Conservation (phyloP, 2,797 vertebrate genomes). For the Odontamblyopus lacepedii region DNA sequence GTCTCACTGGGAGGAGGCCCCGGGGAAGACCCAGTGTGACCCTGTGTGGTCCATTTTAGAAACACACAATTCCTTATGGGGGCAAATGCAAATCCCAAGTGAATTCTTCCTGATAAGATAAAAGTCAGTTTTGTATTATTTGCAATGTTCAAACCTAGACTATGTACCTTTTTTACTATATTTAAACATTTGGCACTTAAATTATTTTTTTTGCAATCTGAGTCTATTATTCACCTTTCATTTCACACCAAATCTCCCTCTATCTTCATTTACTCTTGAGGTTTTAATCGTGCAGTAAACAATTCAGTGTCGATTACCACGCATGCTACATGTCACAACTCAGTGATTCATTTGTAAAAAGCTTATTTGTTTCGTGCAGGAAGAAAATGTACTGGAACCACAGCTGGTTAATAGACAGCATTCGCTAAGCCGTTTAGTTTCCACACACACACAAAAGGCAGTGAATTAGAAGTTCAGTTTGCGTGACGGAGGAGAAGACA, state of each 20-base stretch:
- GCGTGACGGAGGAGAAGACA: slow-evolving; percentile 6
- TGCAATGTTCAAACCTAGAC: too few relatives aligned
- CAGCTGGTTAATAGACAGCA: slow-evolving; percentile 34
- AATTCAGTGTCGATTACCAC: slow-evolving; percentile 35
- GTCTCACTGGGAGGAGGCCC: too few relatives aligned
- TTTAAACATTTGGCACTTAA: neutral
- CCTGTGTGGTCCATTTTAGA: too few relatives aligned
- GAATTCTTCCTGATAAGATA: too few relatives aligned
- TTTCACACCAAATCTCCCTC: neutral
- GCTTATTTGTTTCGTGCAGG: slow-evolving; percentile 42
- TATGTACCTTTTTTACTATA: too few relatives aligned
- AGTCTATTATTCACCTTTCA: neutral
- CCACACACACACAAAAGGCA: slow-evolving; percentile 37
- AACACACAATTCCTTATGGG: too few relatives aligned
- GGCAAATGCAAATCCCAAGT: too few relatives aligned
- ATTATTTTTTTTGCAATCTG: neutral
- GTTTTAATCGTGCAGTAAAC: slow-evolving; percentile 37
- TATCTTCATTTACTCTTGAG: slow-evolving; percentile 8
- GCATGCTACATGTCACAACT: slow-evolving; percentile 44
- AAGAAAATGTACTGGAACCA: slow-evolving; percentile 16
- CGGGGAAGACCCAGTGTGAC: too few relatives aligned
- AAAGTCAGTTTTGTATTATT: too few relatives aligned
- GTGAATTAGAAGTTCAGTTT: slow-evolving; percentile 36
- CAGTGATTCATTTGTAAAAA: slow-evolving; percentile 36
- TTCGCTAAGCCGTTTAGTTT: slow-evolving; percentile 40